phyloP scores from a whole-genome alignment of 1,140 invertebrate species.

The Zaprionus ornatus region DNA sequence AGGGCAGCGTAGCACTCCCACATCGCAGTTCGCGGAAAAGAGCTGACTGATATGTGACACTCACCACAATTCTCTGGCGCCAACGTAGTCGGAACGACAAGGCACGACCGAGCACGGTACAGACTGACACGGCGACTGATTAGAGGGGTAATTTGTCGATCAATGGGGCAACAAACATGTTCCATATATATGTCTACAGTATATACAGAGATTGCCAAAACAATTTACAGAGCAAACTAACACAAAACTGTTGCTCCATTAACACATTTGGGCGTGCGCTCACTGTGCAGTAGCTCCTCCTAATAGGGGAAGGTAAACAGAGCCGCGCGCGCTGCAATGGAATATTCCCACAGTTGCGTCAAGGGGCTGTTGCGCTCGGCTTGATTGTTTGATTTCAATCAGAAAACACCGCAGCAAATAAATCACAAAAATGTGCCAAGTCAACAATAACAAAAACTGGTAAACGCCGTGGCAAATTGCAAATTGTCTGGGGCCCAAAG shows the following conservation, averaged over 20 bases:
- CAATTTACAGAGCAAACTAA: constrained; percentile 58
- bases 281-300: not conserved
- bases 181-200: not conserved
- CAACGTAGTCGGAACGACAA: constrained; percentile 13
- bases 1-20: constrained; percentile 31
- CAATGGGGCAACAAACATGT: constrained; percentile 27
- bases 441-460: constrained; percentile 60
- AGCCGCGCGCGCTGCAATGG: constrained; percentile 60
- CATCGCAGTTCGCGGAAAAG: constrained; percentile 30
- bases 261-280: constrained; percentile 70
- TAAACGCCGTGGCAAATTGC: constrained; percentile 56
- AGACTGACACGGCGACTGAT: constrained; percentile 59
- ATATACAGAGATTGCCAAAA: constrained; percentile 46
- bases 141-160: constrained; percentile 60
- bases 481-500: constrained; percentile 28
- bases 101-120: constrained; percentile 40
- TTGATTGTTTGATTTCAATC: constrained; percentile 64
- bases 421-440: constrained; percentile 76
- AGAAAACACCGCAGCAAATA: constrained; percentile 68
- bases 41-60: constrained; percentile 28
- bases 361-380: constrained; percentile 32
- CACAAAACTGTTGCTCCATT: constrained; percentile 73
- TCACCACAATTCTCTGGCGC: constrained; percentile 31
- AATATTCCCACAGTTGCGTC: constrained; percentile 79
- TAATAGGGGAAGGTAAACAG: constrained; percentile 42